phyloP scores from a whole-genome alignment of 2,113 vertebrate species.

The Psammodynastes pulverulentus region DNA sequence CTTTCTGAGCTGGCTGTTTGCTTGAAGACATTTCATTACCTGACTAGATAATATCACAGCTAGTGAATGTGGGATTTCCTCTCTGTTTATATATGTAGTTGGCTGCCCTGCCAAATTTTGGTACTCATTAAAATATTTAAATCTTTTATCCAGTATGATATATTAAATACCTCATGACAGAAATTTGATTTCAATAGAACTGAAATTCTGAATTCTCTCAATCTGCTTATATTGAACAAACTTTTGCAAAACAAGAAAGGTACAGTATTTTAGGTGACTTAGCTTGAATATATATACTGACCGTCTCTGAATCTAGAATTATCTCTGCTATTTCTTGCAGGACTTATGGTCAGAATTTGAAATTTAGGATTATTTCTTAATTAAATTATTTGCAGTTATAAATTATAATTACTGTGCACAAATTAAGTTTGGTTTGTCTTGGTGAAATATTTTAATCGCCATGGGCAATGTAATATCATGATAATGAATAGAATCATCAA shows the following conservation, averaged over 20 bases:
- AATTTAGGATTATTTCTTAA: not conserved
- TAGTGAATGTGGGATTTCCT: not conserved
- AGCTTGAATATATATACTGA: not conserved
- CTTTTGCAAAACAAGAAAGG: not conserved
- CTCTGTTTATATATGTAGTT: not conserved
- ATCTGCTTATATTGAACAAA: not conserved
- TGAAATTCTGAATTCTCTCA: not conserved
- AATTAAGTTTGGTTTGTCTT: conserved; percentile 4
- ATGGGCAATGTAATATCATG: not conserved
- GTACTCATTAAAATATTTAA: not conserved
- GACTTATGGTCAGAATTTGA: not conserved
- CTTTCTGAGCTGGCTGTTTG: not conserved
- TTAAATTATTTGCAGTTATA: not conserved
- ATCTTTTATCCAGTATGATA: not conserved
- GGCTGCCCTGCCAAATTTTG: not conserved
- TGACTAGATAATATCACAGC: not conserved
- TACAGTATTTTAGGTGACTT: not conserved
- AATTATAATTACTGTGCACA: not conserved
- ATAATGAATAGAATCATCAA: conserved; percentile 2
- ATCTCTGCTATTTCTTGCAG: conserved; percentile 1
- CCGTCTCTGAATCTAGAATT: not conserved
- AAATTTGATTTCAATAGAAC: not conserved
- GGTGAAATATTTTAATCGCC: not conserved
- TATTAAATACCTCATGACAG: not conserved
- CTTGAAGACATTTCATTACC: not conserved